Percentiles rank a stretch among this genome's conserved stretches.
Conservation (phyloP, 2,113 vertebrate genomes). For the Psammodynastes pulverulentus region DNA sequence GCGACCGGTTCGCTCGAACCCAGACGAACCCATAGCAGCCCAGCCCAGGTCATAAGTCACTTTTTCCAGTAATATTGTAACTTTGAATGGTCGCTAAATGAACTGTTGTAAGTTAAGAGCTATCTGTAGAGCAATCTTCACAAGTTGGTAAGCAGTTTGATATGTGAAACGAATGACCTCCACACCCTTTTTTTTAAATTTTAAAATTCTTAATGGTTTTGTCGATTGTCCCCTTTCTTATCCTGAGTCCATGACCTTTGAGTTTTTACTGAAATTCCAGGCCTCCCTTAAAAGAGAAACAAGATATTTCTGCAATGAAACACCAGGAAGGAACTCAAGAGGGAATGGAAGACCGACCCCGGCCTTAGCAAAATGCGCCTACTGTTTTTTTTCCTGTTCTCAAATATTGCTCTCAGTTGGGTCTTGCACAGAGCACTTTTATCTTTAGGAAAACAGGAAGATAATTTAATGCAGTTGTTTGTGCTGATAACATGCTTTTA, state of each 20-base stretch:
- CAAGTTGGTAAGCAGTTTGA: background rate
- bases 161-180: background rate
- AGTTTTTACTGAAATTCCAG: slow-evolving; percentile 62
- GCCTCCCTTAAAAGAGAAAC: slow-evolving; percentile 47
- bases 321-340: slow-evolving; percentile 45
- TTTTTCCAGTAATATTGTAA: background rate
- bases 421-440: slow-evolving; percentile 55
- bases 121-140: background rate
- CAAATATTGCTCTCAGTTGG: slow-evolving; percentile 54
- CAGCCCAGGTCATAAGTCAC: too few relatives aligned
- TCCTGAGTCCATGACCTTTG: slow-evolving; percentile 55
- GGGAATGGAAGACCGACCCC: slow-evolving; percentile 32
- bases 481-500: slow-evolving; percentile 46
- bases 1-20: too few relatives aligned
- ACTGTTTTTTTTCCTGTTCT: slow-evolving; percentile 52
- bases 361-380: slow-evolving; percentile 62
- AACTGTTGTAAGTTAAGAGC: background rate
- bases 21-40: too few relatives aligned
- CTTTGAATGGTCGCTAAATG: background rate
- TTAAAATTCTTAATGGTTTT: slow-evolving; percentile 43
- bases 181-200: background rate
- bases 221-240: slow-evolving; percentile 43
- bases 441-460: slow-evolving; percentile 63
- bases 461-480: slow-evolving; percentile 58
- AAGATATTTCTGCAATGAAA: slow-evolving; percentile 58